Evolutionary conservation across 2,113 vertebrate genomes (phyloP), one percentile per base, ranked within the genome.

Genomic region (Peucedramus taeniatus): DNA sequence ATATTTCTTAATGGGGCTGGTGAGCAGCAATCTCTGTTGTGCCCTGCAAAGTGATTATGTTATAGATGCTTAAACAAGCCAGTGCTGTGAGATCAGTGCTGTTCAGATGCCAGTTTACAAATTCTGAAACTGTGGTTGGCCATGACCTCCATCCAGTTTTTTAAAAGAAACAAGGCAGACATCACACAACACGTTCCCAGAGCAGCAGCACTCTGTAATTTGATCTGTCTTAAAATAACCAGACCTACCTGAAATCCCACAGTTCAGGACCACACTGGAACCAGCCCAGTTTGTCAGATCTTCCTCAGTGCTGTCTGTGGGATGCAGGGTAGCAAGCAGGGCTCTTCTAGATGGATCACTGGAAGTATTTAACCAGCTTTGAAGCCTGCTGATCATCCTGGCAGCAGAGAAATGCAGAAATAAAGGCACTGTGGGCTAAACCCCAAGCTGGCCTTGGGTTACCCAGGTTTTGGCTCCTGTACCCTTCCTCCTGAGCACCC

Each of bases 1-100:
- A 1, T 79, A 94, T 91, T 77, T 91, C 72, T 88, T 97, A 88
- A 89, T 76, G 74, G 87, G 47, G 30, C 31, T 27, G 28, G 57
- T 84, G 83, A 96, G 57, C 61, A 92, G 60, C 59, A 63, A 40
- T 57, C 64, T 50, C 16, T 57, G 53, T 54, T 53, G 40, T 63
- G 60, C 37, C 16, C 71, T 70, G 37, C 15, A 47, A 76, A 76
- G n/a, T 63, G 71, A 78, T 91, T 59, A 23, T 44, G n/a, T 65
- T 91, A 33, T 16, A 86, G 83, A 51, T 65, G 35, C 37, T 84
- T 50, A 90, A 81, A 95, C 23, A 66, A 78, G 65, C 42, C 4
- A 6, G 28, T 56, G 37, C 26, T 80, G 16, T 33, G 91, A 71
- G n/a, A 44, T 33, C 9, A 2, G 11, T 27, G 23, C 42, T 86